Conservation (phyloP, 2,113 vertebrate genomes). For the Nansenia antarctica region DNA sequence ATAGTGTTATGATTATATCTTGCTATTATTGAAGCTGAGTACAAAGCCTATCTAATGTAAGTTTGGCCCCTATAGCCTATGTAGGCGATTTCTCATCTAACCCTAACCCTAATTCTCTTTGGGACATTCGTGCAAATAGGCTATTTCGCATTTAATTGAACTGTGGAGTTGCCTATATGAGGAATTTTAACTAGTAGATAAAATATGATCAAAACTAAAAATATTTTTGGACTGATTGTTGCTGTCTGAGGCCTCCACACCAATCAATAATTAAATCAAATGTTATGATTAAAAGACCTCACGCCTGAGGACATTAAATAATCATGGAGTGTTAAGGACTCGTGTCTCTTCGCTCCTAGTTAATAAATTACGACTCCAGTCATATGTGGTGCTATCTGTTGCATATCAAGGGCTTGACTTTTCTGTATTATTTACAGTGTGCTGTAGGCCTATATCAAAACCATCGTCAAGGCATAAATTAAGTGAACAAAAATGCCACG, state of each 20-base stretch:
- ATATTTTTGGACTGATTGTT: constrained; percentile 54
- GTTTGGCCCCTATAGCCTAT: too few species aligned
- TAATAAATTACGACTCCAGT: constrained; percentile 16
- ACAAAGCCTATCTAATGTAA: too few species aligned
- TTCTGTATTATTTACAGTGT: background rate
- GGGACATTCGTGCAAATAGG: too few species aligned
- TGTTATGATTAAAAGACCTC: constrained; percentile 66
- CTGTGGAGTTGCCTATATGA: too few species aligned
- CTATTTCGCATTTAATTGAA: too few species aligned
- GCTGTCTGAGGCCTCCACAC: constrained; percentile 66
- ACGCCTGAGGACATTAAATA: constrained; percentile 64
- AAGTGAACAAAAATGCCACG: background rate
- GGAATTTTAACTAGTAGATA: background rate
- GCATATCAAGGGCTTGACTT: constrained; percentile 7
- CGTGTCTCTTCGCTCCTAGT: constrained; percentile 13
- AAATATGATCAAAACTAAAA: background rate
- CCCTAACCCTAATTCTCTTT: too few species aligned
- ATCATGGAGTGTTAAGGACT: constrained; percentile 46
- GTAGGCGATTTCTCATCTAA: too few species aligned
- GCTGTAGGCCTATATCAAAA: background rate
- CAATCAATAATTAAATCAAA: constrained; percentile 79
- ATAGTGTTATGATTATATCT: too few species aligned
- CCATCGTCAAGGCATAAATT: background rate
- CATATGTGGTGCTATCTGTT: background rate
- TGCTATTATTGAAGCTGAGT: background rate